Percentiles rank a stretch among this genome's conserved stretches.
Conservation (phyloP, 1,140 invertebrate species). For the Littorina saxatilis region DNA sequence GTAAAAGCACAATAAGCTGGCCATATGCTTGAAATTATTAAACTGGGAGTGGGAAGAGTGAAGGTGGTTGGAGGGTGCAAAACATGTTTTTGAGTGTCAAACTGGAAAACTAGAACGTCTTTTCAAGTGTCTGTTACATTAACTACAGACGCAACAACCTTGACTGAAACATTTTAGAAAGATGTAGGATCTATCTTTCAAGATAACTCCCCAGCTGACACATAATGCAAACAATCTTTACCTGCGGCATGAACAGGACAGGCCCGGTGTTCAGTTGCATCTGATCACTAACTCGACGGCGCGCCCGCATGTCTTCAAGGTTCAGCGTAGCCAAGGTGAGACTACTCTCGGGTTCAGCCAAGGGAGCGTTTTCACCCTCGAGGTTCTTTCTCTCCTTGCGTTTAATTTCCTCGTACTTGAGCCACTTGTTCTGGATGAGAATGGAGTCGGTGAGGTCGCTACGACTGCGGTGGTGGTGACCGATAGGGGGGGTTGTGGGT, state of each 20-base stretch:
- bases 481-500: not conserved
- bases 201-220: too few relatives aligned
- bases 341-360: conserved; percentile 60
- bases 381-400: conserved; percentile 26
- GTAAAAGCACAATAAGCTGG: too few relatives aligned
- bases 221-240: too few relatives aligned
- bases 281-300: not conserved
- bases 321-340: conserved; percentile 59
- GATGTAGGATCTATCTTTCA: too few relatives aligned
- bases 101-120: too few relatives aligned
- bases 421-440: conserved; percentile 55
- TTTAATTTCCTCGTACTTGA: conserved; percentile 56
- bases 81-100: too few relatives aligned
- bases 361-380: conserved; percentile 44
- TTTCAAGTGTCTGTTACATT: too few relatives aligned
- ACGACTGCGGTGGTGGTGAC: conserved; percentile 58
- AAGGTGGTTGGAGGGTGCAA: too few relatives aligned
- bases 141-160: too few relatives aligned
- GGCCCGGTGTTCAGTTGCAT: conserved; percentile 45
- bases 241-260: conserved; percentile 33
- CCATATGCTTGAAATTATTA: too few relatives aligned
- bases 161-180: too few relatives aligned
- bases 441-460: conserved; percentile 62
- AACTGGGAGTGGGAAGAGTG: too few relatives aligned
- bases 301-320: conserved; percentile 51